phyloP scores from a whole-genome alignment of 2,113 vertebrate species.

The Petaurus breviceps region DNA sequence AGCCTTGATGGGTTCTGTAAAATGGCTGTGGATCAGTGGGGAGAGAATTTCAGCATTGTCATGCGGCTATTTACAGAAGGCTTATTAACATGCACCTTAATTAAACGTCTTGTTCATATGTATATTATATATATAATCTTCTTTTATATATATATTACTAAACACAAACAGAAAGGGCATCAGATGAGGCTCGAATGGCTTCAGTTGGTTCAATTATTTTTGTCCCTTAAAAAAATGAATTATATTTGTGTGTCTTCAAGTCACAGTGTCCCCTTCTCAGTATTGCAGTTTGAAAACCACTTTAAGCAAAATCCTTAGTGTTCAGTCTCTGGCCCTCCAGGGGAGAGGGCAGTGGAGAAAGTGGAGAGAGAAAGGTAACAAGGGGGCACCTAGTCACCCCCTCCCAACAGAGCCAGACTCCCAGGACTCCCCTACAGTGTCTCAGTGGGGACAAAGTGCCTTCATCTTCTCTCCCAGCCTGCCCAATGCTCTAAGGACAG shows the following conservation, averaged over 20 bases:
- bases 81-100: conserved; percentile 90
- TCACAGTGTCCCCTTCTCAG: conserved; percentile 67
- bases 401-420: neutral
- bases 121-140: conserved; percentile 77
- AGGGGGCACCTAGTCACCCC: neutral
- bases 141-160: conserved; percentile 84
- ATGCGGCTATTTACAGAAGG: conserved; percentile 91
- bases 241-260: conserved; percentile 73
- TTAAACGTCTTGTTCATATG: conserved; percentile 81
- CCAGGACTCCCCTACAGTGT: neutral
- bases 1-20: conserved; percentile 54
- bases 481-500: neutral
- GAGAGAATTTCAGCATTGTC: conserved; percentile 73
- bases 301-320: neutral
- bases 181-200: conserved; percentile 81
- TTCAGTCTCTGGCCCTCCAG: conserved; percentile 6
- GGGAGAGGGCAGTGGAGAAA: neutral
- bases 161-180: conserved; percentile 81
- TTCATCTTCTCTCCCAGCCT: neutral
- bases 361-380: neutral
- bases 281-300: conserved; percentile 52
- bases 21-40: conserved; percentile 16
- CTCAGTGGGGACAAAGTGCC: neutral
- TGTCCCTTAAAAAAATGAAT: conserved; percentile 70
- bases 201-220: conserved; percentile 70